phyloP scores from a whole-genome alignment of 2,113 vertebrate genomes.

The Nanger granti region DNA sequence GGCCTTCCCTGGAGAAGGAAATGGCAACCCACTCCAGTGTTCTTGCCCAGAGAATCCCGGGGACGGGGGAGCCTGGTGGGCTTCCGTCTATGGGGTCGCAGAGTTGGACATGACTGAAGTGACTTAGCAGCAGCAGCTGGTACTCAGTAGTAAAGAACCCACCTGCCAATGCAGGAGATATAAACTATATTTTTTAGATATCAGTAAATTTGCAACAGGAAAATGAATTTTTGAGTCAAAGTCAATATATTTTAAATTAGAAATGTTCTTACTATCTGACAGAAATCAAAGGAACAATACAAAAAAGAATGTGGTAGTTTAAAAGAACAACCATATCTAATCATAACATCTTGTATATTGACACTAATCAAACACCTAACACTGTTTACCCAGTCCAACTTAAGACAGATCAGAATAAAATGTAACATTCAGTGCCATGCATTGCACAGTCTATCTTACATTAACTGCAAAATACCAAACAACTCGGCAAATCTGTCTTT shows the following conservation, averaged over 20 bases:
- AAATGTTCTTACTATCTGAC: conserved; percentile 64
- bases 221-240: conserved; percentile 72
- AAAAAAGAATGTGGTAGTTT: conserved; percentile 52
- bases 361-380: conserved; percentile 68
- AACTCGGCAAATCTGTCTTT: conserved; percentile 62
- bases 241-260: conserved; percentile 69
- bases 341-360: conserved; percentile 67
- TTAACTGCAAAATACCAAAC: conserved; percentile 66
- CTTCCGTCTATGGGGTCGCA: too few relatives aligned
- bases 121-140: too few relatives aligned
- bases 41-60: too few relatives aligned
- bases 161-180: not conserved
- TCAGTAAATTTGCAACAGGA: conserved; percentile 43
- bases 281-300: conserved; percentile 64
- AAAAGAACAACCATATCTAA: conserved; percentile 66
- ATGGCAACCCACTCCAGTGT: too few relatives aligned
- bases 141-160: not conserved
- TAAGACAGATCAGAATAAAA: conserved; percentile 58
- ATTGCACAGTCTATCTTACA: conserved; percentile 58
- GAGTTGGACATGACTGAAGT: too few relatives aligned
- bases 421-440: conserved; percentile 56
- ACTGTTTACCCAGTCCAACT: conserved; percentile 50
- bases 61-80: too few relatives aligned
- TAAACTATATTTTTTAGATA: conserved; percentile 31
- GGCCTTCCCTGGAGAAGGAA: not conserved